Conservation (phyloP, 2,113 vertebrate genomes). For the Paraplagusia blochii region DNA sequence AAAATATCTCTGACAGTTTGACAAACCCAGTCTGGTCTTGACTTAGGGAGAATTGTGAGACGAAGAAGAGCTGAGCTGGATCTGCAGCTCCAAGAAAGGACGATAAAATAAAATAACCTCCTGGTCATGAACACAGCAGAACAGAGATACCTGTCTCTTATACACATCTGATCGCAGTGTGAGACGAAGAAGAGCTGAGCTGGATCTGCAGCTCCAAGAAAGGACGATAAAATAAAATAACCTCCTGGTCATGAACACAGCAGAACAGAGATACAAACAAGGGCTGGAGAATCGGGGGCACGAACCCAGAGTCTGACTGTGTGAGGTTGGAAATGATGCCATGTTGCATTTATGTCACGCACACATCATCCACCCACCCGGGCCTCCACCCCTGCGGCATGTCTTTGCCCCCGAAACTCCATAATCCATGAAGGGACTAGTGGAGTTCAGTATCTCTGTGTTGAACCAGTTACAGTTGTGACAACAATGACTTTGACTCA, state of each 20-base stretch:
- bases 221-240: not conserved
- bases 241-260: too few species aligned
- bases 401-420: constrained; percentile 15
- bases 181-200: too few species aligned
- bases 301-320: constrained; percentile 22
- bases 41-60: not conserved
- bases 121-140: too few species aligned
- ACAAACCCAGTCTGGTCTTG: constrained; percentile 36
- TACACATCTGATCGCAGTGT: too few species aligned
- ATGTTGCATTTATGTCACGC: constrained; percentile 28
- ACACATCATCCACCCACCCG: not conserved
- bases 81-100: too few species aligned
- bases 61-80: too few species aligned
- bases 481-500: too few species aligned
- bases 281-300: constrained; percentile 31
- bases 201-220: too few species aligned
- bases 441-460: too few species aligned
- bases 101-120: not conserved
- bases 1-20: constrained; percentile 48
- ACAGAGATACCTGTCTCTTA: too few species aligned
- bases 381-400: constrained; percentile 1
- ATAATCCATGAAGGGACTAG: not conserved
- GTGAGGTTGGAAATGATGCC: constrained; percentile 40
- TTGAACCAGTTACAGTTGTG: too few species aligned
- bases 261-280: not conserved